Conservation (phyloP, 2,888 invertebrate genomes). For the Tiphia femorata region DNA sequence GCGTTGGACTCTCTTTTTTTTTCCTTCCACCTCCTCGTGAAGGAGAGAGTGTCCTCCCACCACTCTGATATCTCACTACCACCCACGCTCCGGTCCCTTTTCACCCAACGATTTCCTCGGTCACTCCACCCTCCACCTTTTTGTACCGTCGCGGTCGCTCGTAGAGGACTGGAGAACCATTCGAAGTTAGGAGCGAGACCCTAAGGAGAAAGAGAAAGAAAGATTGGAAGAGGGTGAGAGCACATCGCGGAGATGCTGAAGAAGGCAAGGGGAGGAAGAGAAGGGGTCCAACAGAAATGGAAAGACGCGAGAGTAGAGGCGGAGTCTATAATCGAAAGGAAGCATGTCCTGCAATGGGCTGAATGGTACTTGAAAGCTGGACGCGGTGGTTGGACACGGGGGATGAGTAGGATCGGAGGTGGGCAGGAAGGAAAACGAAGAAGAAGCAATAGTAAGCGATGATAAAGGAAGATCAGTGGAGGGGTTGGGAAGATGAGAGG, state of each 20-base stretch:
- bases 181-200: too few species aligned
- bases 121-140: not conserved
- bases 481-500: too few species aligned
- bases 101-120: constrained; percentile 2
- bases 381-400: not conserved
- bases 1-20: constrained; percentile 32
- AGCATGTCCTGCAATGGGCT: constrained; percentile 4
- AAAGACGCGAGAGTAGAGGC: constrained; percentile 5
- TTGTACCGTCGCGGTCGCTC: not conserved
- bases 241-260: not conserved
- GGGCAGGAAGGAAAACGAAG: too few species aligned
- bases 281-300: constrained; percentile 1
- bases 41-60: not conserved
- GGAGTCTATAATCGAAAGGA: constrained; percentile 23
- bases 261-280: not conserved
- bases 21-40: constrained; percentile 8
- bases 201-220: constrained; percentile 10
- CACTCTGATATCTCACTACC: not conserved
- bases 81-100: constrained; percentile 8
- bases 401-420: too few species aligned
- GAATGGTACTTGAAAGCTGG: not conserved
- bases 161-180: too few species aligned
- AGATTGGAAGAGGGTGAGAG: not conserved
- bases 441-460: too few species aligned
- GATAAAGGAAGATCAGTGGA: too few species aligned